Conservation (phyloP, 2,888 invertebrate genomes). For the Ectemnius cavifrons region DNA sequence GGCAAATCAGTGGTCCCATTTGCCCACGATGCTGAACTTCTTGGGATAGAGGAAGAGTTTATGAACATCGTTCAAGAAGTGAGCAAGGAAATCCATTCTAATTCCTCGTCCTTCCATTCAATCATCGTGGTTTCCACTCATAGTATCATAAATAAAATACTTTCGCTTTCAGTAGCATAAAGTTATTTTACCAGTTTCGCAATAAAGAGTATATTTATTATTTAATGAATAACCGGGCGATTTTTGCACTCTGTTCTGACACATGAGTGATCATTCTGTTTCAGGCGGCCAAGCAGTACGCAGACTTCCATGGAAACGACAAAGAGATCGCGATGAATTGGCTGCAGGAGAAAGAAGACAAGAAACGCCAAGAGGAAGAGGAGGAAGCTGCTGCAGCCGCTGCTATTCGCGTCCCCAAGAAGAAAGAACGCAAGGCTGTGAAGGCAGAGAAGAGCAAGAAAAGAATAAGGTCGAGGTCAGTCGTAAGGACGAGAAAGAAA, state of each 20-base stretch:
- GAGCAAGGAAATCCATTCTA: not conserved
- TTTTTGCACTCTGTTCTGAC: no score
- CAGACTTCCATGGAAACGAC: conserved; percentile 12
- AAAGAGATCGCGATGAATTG: conserved; percentile 2
- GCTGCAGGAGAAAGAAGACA: conserved; percentile 1
- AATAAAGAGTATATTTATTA: no score
- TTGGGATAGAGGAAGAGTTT: conserved; percentile 14
- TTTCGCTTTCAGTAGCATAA: no score
- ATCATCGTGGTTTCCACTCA: not conserved
- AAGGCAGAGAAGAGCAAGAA: conserved; percentile 4
- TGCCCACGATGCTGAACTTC: not conserved
- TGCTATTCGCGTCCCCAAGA: not conserved
- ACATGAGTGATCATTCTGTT: no score
- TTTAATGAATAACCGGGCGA: no score
- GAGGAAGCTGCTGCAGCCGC: not conserved
- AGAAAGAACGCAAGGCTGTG: conserved; percentile 8
- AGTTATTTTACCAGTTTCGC: no score
- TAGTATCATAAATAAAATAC: no score
- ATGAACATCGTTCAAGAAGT: conserved; percentile 23
- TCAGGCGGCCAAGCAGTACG: conserved; percentile 6
- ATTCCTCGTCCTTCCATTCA: not conserved
- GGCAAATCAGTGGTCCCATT: not conserved
- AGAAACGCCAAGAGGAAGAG: not conserved
- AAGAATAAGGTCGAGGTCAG: no score
- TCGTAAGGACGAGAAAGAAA: no score